phyloP scores from a whole-genome alignment of 2,888 invertebrate species.

The Hirtodrosophila alboralis region DNA sequence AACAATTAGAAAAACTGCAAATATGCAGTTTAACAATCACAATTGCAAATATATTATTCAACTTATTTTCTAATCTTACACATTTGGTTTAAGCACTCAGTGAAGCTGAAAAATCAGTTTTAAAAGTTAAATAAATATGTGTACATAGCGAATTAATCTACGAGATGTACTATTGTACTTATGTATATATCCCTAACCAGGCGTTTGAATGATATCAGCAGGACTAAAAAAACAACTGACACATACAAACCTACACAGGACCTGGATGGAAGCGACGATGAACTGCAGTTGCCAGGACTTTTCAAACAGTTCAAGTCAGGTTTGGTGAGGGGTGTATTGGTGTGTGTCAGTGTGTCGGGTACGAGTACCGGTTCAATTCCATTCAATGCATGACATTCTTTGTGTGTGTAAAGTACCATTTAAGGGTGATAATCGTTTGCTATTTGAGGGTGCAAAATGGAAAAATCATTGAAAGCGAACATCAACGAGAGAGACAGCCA shows the following conservation, averaged over 20 bases:
- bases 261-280: slow-evolving; percentile 12
- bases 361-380: slow-evolving; percentile 69
- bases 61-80: background rate
- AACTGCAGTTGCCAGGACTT: slow-evolving; percentile 32
- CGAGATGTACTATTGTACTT: slow-evolving; percentile 30
- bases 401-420: slow-evolving; percentile 83
- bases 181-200: slow-evolving; percentile 39
- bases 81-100: background rate
- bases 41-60: background rate
- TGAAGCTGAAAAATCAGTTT: slow-evolving; percentile 11
- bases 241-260: slow-evolving; percentile 10
- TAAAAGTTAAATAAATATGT: slow-evolving; percentile 59
- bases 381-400: slow-evolving; percentile 76
- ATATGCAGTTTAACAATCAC: background rate
- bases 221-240: slow-evolving; percentile 47
- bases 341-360: slow-evolving; percentile 16
- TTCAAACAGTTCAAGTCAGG: slow-evolving; percentile 41
- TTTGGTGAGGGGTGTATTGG: background rate
- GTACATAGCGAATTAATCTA: slow-evolving; percentile 64
- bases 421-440: slow-evolving; percentile 84
- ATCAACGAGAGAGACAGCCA: slow-evolving; percentile 42
- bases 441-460: slow-evolving; percentile 83
- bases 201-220: slow-evolving; percentile 48
- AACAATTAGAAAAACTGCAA: background rate
- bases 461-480: slow-evolving; percentile 77